Evolutionary conservation across 2,888 invertebrate species (phyloP), one percentile per base, ranked within the genome.

Genomic region (Graphium colonna): DNA sequence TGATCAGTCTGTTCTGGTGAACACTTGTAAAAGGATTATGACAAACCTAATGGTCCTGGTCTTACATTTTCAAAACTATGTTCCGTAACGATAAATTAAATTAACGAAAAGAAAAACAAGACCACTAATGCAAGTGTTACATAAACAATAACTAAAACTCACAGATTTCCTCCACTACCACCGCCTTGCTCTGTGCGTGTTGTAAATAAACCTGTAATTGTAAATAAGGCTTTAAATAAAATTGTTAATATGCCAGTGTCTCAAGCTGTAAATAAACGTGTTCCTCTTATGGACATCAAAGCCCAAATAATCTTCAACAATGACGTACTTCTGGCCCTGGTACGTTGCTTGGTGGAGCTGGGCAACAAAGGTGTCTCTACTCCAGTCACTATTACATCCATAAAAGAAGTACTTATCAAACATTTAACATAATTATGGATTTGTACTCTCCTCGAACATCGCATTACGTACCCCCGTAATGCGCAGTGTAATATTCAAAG

Each of bases 401-500:
- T 31, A 4, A 31, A 43, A 10, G 43, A 43, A n/a, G 16, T 13
- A 13, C 18, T 43, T 18, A 18, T 43, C n/a, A 43, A 43, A 43
- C 17, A 43, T 18, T 21, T 43, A 26, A 43, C 17, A 43, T 18
- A 43, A 43, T 40, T 10, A 40, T 43, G 43, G 43, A 21, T 43
- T 16, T 16, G n/a, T n/a, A n/a, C n/a, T n/a, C n/a, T n/a, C n/a
- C n/a, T n/a, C n/a, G n/a, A n/a, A n/a, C n/a, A n/a, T n/a, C n/a
- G 38, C 15, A 12, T 13, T 12, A 12, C 38, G 15, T 13, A 38
- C 13, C 15, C 38, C 15, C 12, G 45, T 38, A 52, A 52, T 46
- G 48, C 52, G 2, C 56, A 56, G 42, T 56, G 31, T 42, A 52
- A 56, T 13, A 26, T 52, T 50, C 51, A 52, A 56, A 47, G 48